Conservation (phyloP, 1,140 invertebrate species). For the Bombus vancouverensis region DNA sequence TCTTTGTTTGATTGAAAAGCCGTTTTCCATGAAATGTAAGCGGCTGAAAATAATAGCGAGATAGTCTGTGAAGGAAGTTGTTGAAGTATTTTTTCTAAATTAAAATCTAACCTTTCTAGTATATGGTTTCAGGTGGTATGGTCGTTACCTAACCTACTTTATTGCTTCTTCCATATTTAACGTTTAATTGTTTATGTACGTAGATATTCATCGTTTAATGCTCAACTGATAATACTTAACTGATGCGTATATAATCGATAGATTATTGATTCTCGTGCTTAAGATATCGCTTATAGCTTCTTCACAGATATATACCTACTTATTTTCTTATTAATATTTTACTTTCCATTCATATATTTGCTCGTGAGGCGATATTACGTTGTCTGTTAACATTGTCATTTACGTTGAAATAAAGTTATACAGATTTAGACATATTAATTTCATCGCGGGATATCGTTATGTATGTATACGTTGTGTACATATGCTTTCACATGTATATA, state of each 20-base stretch:
- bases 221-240: neutral
- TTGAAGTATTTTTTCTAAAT: neutral
- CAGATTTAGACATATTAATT: neutral
- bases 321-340: neutral
- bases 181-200: neutral
- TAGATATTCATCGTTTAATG: neutral
- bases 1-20: neutral
- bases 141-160: conserved; percentile 27
- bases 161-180: neutral
- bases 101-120: conserved; percentile 21
- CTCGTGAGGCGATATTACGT: too few species aligned
- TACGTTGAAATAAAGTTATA: neutral
- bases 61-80: neutral
- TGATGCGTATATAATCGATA: too few species aligned
- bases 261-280: neutral
- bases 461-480: too few species aligned
- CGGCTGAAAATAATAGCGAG: neutral
- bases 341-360: neutral
- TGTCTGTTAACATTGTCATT: neutral
- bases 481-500: neutral
- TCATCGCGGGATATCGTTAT: neutral
- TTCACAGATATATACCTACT: too few species aligned
- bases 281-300: neutral
- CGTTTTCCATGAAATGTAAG: too few species aligned
- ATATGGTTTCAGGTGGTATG: neutral